These are phyloP conservation scores for Petrocephalus zakoni DNA, from an alignment of 2,113 vertebrate species.

Conservation along the genomic window DNA sequence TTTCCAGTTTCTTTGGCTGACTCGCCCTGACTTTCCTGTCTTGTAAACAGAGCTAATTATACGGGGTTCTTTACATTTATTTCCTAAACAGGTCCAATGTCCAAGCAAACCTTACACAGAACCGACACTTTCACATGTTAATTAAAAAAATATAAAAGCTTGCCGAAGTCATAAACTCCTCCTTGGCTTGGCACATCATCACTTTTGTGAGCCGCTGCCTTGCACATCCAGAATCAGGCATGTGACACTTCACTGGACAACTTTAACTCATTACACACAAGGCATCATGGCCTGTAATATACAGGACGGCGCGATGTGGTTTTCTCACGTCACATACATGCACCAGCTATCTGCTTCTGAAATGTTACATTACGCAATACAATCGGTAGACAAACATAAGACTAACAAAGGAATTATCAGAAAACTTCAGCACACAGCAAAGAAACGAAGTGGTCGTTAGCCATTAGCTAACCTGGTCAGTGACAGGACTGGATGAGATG, in stretches of 20 bases:
- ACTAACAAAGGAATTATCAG: neutral
- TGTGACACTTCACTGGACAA: neutral
- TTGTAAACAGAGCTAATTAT: neutral
- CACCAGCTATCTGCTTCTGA: neutral
- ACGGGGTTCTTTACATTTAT: neutral
- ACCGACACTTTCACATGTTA: neutral
- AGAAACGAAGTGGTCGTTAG: neutral
- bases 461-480: constrained; percentile 17
- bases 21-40: neutral
- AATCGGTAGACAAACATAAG: neutral
- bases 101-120: neutral
- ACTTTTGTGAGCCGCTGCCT: neutral
- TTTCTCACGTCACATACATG: neutral
- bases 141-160: neutral
- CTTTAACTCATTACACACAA: neutral
- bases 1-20: neutral
- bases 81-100: neutral
- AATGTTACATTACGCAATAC: neutral
- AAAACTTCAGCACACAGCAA: neutral
- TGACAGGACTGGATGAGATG: neutral
- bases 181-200: neutral
- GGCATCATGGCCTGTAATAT: neutral
- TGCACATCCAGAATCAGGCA: neutral
- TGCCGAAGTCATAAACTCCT: neutral
- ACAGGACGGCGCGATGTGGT: neutral